Conservation (phyloP, 1,140 invertebrate species). For the Chionoecetes opilio region DNA sequence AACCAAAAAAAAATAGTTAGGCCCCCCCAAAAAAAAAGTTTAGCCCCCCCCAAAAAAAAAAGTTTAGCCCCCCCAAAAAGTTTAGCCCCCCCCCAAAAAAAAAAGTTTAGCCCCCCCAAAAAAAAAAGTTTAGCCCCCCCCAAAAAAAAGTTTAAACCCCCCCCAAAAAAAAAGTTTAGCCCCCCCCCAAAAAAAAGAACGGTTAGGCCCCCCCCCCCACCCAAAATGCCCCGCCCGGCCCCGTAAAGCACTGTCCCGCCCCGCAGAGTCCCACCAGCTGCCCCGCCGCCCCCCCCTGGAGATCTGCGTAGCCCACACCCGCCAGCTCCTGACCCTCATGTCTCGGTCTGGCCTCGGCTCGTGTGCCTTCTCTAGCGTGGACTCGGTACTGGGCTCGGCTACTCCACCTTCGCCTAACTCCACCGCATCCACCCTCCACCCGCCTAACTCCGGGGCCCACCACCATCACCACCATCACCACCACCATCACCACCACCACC, state of each 20-base stretch:
- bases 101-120: no score
- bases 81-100: no score
- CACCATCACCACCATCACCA: not conserved
- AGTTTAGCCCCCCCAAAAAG: no score
- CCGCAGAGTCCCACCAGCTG: slow-evolving; percentile 93
- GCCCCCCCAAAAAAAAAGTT: no score
- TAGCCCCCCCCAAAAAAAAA: no score
- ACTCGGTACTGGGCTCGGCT: slow-evolving; percentile 61
- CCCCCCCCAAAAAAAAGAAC: no score
- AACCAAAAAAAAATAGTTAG: no score
- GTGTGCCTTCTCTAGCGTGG: slow-evolving; percentile 93
- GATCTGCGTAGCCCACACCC: slow-evolving; percentile 94
- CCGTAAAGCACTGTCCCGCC: slow-evolving; percentile 7
- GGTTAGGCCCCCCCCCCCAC: not conserved
- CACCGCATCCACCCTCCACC: not conserved
- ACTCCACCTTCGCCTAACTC: not conserved
- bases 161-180: no score
- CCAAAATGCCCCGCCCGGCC: no score
- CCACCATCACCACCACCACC: not conserved
- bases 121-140: no score
- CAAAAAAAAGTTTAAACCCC: no score
- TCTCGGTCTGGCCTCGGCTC: slow-evolving; percentile 94
- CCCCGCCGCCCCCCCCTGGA: slow-evolving; percentile 95
- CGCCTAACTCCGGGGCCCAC: not conserved
- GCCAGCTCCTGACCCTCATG: slow-evolving; percentile 95